Percentiles rank a stretch among this genome's conserved stretches.
These are phyloP conservation scores for Agrochola lota DNA, from an alignment of 2,888 invertebrate species.

Conservation along the genomic window DNA sequence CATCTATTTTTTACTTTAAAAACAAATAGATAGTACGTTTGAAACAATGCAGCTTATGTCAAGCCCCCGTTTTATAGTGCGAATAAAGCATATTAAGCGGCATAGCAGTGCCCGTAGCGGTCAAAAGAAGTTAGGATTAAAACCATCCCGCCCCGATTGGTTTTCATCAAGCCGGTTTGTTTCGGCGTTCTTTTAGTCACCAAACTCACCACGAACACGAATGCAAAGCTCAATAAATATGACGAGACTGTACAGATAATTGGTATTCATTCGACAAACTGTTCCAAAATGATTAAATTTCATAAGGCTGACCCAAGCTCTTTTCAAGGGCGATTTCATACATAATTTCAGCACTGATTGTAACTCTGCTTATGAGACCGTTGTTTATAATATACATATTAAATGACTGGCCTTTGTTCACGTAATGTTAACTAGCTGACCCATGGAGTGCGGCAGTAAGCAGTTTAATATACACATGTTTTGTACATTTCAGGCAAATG, in stretches of 20 bases:
- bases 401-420: constrained; percentile 31
- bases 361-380: constrained; percentile 7
- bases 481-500: constrained; percentile 21
- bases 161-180: constrained; percentile 1
- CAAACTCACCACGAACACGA: neutral
- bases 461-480: constrained; percentile 39
- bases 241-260: neutral
- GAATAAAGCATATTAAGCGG: neutral
- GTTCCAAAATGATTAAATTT: constrained; percentile 4
- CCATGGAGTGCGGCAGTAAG: constrained; percentile 22
- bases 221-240: neutral
- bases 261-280: neutral
- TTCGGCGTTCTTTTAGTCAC: neutral
- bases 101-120: neutral
- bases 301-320: neutral
- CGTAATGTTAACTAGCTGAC: neutral
- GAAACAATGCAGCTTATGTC: no score
- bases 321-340: constrained; percentile 14
- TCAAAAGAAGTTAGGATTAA: constrained; percentile 18
- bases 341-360: constrained; percentile 18
- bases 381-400: constrained; percentile 33
- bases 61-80: no score
- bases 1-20: no score
- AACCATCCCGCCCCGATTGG: constrained; percentile 7
- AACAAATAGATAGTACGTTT: no score